Conservation (phyloP, 2,888 invertebrate species). For the Caenorhabditis sp. region DNA sequence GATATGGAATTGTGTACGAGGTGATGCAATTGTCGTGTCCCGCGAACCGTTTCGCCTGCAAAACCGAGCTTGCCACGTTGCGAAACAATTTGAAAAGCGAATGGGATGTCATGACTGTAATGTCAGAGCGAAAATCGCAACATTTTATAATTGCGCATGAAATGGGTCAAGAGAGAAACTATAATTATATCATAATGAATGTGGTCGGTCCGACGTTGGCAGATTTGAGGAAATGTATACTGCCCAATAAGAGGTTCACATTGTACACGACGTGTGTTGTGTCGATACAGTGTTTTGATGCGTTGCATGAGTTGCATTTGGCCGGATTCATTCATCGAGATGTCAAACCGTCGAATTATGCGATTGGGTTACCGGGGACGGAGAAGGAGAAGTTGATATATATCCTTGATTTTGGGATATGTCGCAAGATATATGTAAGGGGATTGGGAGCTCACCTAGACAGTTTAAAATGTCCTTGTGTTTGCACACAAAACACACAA, state of each 20-base stretch:
- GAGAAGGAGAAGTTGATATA: conserved; percentile 25
- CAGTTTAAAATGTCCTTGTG: neutral
- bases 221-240: neutral
- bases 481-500: neutral
- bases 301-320: conserved; percentile 29
- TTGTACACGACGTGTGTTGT: conserved; percentile 28
- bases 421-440: conserved; percentile 27
- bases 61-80: conserved; percentile 14
- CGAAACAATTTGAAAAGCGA: conserved; percentile 39
- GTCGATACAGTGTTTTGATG: conserved; percentile 31
- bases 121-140: conserved; percentile 30
- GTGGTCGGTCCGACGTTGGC: conserved; percentile 33
- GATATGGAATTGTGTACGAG: conserved; percentile 40
- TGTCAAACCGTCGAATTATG: conserved; percentile 40
- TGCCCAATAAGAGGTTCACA: conserved; percentile 12
- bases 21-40: conserved; percentile 19
- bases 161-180: conserved; percentile 27
- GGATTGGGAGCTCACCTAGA: no score
- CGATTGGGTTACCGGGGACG: conserved; percentile 27
- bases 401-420: conserved; percentile 38
- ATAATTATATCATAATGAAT: conserved; percentile 38
- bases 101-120: conserved; percentile 37
- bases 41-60: conserved; percentile 12
- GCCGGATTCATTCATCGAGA: conserved; percentile 37
- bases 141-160: conserved; percentile 29